These are phyloP conservation scores for Drosophila atripex DNA, from an alignment of 2,888 invertebrate species.

Conservation along the genomic window DNA sequence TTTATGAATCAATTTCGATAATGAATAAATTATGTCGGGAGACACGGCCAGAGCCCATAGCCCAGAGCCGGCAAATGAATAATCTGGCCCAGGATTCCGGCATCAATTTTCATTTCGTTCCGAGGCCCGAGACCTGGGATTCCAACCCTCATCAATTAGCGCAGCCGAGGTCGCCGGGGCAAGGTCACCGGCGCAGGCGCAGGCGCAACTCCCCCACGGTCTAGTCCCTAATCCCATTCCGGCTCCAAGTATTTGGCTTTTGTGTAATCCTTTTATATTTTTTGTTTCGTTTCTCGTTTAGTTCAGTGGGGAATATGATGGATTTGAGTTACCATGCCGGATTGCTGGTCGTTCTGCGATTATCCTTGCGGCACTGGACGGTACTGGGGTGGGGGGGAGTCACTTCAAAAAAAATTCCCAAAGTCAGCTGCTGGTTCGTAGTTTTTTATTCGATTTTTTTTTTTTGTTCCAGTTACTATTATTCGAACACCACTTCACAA, in stretches of 20 bases:
- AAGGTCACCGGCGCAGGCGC: constrained; percentile 42
- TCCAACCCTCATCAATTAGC: constrained; percentile 55
- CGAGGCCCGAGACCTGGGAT: background rate
- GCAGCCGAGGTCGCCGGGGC: constrained; percentile 17
- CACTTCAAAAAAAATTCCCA: constrained; percentile 28
- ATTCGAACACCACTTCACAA: background rate
- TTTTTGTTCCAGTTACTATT: no score
- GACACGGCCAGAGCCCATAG: constrained; percentile 7
- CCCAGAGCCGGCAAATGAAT: constrained; percentile 35
- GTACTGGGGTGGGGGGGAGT: no score
- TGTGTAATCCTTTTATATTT: constrained; percentile 30
- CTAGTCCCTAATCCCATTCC: background rate
- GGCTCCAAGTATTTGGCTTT: background rate
- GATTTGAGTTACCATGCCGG: constrained; percentile 35
- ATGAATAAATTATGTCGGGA: constrained; percentile 50
- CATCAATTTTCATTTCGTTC: constrained; percentile 48
- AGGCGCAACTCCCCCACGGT: constrained; percentile 26
- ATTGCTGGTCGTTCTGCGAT: background rate
- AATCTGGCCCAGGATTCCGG: constrained; percentile 37
- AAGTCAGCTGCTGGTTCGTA: background rate
- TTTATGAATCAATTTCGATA: constrained; percentile 66
- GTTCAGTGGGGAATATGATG: constrained; percentile 17
- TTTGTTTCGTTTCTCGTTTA: no score
- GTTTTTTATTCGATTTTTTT: background rate
- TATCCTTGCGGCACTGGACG: constrained; percentile 30